phyloP scores from a whole-genome alignment of 2,888 invertebrate genomes.

The Hesperia comma region DNA sequence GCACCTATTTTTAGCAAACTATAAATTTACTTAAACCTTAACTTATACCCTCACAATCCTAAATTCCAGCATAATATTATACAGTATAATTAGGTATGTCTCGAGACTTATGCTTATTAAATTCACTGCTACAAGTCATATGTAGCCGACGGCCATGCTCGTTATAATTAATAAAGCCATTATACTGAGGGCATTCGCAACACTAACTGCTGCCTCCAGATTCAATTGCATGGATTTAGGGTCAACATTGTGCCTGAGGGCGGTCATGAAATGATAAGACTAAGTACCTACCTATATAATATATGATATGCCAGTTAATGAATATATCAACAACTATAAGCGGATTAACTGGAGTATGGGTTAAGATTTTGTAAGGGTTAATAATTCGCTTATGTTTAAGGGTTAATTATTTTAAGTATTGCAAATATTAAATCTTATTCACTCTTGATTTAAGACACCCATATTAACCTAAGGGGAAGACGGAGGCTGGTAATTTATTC shows the following conservation, averaged over 20 bases:
- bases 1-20: no score
- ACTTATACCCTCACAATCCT: no score
- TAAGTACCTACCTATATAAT: constrained; percentile 1
- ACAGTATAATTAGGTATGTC: not conserved
- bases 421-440: no score
- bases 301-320: constrained; percentile 11
- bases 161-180: constrained; percentile 34
- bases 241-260: constrained; percentile 30
- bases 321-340: not conserved
- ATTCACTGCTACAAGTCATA: constrained; percentile 13
- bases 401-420: no score
- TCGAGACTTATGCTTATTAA: not conserved
- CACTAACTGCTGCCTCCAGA: constrained; percentile 30
- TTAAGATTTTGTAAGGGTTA: no score
- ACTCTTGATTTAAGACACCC: no score
- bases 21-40: no score
- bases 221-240: constrained; percentile 35
- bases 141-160: constrained; percentile 21
- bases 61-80: not conserved
- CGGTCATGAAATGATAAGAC: constrained; percentile 30
- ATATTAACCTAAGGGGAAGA: no score
- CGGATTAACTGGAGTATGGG: not conserved
- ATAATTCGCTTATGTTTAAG: no score
- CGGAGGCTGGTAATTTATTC: no score
- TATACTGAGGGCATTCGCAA: constrained; percentile 20